Evolutionary conservation across 2,888 invertebrate species (phyloP).

Genomic region (Galerucella calmariensis): DNA sequence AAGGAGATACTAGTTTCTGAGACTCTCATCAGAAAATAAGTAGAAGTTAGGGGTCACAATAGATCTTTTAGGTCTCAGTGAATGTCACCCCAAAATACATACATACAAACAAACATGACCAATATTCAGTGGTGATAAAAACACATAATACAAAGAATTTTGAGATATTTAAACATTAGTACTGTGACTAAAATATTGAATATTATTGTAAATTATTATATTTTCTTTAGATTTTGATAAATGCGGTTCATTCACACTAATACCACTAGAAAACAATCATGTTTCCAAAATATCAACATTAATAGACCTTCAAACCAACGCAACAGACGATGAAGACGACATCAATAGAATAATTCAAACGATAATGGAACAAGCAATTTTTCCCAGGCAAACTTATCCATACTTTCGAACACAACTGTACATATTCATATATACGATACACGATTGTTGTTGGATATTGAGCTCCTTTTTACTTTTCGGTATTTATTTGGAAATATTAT

Average conservation of each 20-base stretch:
- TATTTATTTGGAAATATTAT: constrained; percentile 35
- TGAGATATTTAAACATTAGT: no score
- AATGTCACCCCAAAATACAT: no score
- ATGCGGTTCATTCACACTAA: constrained; percentile 43
- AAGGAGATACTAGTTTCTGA: no score
- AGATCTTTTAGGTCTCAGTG: no score
- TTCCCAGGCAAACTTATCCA: constrained; percentile 44
- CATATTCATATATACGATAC: constrained; percentile 46
- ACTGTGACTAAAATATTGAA: background rate
- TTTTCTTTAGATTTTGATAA: constrained; percentile 43
- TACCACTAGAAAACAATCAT: constrained; percentile 31
- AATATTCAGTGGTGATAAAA: no score
- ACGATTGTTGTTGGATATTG: constrained; percentile 55
- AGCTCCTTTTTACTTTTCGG: constrained; percentile 54
- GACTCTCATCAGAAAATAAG: no score
- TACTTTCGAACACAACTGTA: constrained; percentile 48
- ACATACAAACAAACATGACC: no score
- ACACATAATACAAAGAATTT: no score
- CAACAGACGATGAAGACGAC: constrained; percentile 34
- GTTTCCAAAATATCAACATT: constrained; percentile 22
- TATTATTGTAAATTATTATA: background rate
- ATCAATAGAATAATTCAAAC: constrained; percentile 46
- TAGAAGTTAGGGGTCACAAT: no score
- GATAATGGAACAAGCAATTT: constrained; percentile 43
- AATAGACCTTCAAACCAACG: constrained; percentile 27